Percentiles rank a stretch among this genome's conserved stretches.
These are phyloP conservation scores for Drosophila sordidula DNA, from an alignment of 2,888 invertebrate species.

Conservation along the genomic window DNA sequence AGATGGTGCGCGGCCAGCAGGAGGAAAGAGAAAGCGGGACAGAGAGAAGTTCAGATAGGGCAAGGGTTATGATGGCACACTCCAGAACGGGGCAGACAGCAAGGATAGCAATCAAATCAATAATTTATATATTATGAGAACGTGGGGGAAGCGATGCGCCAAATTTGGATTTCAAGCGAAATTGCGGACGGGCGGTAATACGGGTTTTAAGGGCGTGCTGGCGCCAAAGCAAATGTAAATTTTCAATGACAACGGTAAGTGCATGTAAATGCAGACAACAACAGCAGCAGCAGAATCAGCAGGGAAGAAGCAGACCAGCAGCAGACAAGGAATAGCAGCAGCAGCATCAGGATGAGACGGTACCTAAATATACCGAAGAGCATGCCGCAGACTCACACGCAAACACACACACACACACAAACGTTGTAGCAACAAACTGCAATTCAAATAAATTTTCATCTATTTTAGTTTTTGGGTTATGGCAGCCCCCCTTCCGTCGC, in stretches of 20 bases:
- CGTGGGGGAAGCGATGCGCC: slow-evolving; percentile 54
- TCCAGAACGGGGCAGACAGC: slow-evolving; percentile 4
- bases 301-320: slow-evolving; percentile 3
- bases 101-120: slow-evolving; percentile 75
- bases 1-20: background rate
- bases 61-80: slow-evolving; percentile 16
- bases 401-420: slow-evolving; percentile 10
- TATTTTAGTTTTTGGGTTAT: slow-evolving; percentile 69
- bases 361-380: slow-evolving; percentile 42
- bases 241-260: slow-evolving; percentile 80
- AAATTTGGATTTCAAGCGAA: slow-evolving; percentile 34
- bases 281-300: slow-evolving; percentile 11
- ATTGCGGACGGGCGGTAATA: slow-evolving; percentile 4
- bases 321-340: slow-evolving; percentile 5
- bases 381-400: slow-evolving; percentile 23
- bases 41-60: background rate
- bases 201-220: background rate
- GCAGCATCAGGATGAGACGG: slow-evolving; percentile 2
- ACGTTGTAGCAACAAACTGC: slow-evolving; percentile 28
- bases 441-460: slow-evolving; percentile 76
- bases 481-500: background rate
- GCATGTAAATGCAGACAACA: slow-evolving; percentile 74
- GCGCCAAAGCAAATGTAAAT: slow-evolving; percentile 68
- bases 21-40: background rate
- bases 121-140: slow-evolving; percentile 71